Base-by-base conservation (phyloP, 2,888 invertebrate species). In the Mechanitis messenoides region DNA sequence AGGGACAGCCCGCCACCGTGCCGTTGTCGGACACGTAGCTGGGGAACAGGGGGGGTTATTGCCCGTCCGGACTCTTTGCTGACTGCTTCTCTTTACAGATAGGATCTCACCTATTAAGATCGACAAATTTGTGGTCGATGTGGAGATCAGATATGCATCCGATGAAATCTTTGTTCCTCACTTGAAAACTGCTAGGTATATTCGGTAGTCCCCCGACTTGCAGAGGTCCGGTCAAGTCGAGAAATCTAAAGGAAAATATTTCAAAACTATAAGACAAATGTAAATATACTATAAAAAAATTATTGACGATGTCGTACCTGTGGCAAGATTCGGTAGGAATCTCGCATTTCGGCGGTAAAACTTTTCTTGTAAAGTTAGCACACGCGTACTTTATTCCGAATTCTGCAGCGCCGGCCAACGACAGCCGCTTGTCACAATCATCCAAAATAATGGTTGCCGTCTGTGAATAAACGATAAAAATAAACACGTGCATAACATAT, bases 181-280 rank as follows among this genome's bases (percentile, higher is more conserved):
- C 93, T 75, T 95, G 95, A 70, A 95, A 95, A 71, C 92, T 94
- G 31, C 92, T 93, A 0, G 96, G 95, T 45, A 96, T 92, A 58
- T 94, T 92, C 0, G 98, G 98, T 1, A 98, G 87, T 0, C 98
- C 98, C 0, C 98, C 98, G 6, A 99, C 87, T 82, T 97, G 97
- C 33, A 98, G 83, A 79, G 97, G 97, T 0, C 97, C 97, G 0
- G 98, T 98, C 46, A 99, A 87, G 80, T 99, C 98, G 45, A 99
- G 85, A 77, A 97, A 97, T 62, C 98, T 90, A 65, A 3, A 28
- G 31, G 31, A 31, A 50, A 53, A 12, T 28, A 11, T 47, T 28
- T 42, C 35, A 45, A 33, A 62, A 53, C 55, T 58, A 55, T 47
- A 56, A 59, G 56, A 55, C 53, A 62, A 5, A 59, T 2, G 45